A percentile compares a stretch with the other conserved stretches of the same genome.
These are phyloP conservation scores for Nomada fucata DNA, from an alignment of 2,888 invertebrate genomes.

Conservation along the genomic window DNA sequence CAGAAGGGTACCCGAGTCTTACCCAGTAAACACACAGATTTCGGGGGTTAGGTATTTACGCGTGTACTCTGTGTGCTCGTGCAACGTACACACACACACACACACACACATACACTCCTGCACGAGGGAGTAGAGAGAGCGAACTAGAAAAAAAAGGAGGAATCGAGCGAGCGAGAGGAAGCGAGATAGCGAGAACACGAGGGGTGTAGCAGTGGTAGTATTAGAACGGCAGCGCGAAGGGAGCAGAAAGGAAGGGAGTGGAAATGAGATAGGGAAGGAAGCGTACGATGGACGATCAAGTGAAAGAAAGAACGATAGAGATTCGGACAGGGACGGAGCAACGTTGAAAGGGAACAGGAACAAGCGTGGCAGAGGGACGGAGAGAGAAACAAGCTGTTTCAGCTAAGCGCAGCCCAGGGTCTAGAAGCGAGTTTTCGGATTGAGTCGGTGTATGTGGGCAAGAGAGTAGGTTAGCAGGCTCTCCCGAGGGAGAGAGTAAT, in stretches of 20 bases:
- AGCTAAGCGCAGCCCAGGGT: conserved; percentile 70
- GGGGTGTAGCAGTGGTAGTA: conserved; percentile 53
- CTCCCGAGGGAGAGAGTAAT: conserved; percentile 77
- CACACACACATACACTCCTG: not conserved
- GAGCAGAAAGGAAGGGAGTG: conserved; percentile 63
- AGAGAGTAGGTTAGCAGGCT: conserved; percentile 82
- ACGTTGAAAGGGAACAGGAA: conserved; percentile 47
- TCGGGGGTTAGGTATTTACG: conserved; percentile 27
- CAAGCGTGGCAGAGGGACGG: conserved; percentile 47
- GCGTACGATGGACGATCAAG: conserved; percentile 64
- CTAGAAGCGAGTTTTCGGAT: conserved; percentile 75
- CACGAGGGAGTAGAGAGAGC: conserved; percentile 60
- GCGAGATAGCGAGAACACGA: conserved; percentile 32
- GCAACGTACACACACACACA: conserved; percentile 9
- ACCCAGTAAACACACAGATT: conserved; percentile 44
- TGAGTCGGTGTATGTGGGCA: conserved; percentile 74
- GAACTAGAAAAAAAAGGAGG: conserved; percentile 52
- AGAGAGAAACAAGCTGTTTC: conserved; percentile 56
- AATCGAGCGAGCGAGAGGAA: conserved; percentile 36
- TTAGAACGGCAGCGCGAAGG: conserved; percentile 50
- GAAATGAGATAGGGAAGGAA: conserved; percentile 69
- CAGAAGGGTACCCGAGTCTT: conserved; percentile 38
- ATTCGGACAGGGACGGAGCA: conserved; percentile 32
- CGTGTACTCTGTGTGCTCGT: not conserved
- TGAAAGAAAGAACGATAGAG: conserved; percentile 51